Conservation (phyloP, 2,113 vertebrate genomes). For the Stigmatopora argus region DNA sequence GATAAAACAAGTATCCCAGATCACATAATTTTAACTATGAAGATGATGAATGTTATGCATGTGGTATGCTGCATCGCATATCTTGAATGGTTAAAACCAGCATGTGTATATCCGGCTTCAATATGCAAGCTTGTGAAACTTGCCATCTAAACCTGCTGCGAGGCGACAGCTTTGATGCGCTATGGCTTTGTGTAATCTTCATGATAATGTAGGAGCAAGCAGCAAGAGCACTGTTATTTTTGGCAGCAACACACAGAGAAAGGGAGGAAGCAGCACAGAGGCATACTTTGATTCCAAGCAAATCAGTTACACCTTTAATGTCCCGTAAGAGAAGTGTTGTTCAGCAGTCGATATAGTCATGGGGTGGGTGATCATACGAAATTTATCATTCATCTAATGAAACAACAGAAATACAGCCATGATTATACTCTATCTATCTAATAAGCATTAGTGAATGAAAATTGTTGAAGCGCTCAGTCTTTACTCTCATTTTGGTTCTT, state of each 20-base stretch:
- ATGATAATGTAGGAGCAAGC: constrained; percentile 10
- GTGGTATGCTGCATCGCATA: no score
- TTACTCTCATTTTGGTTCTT: no score
- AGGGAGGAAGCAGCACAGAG: constrained; percentile 1
- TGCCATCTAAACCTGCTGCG: constrained; percentile 16
- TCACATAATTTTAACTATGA: no score
- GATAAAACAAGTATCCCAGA: no score
- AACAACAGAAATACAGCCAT: background rate
- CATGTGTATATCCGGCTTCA: background rate
- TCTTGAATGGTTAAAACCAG: background rate
- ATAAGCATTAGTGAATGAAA: no score
- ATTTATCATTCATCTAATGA: background rate
- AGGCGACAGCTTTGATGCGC: constrained; percentile 34
- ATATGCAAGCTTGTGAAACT: constrained; percentile 40
- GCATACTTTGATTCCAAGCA: constrained; percentile 1
- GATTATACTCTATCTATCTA: background rate
- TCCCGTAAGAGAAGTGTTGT: background rate
- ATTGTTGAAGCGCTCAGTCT: no score
- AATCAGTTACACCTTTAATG: constrained; percentile 7
- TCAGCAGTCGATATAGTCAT: background rate
- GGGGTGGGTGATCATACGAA: background rate
- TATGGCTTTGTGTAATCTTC: constrained; percentile 22
- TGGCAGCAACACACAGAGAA: constrained; percentile 9
- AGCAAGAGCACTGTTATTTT: constrained; percentile 8
- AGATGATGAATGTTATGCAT: no score